Percentiles rank a stretch among this genome's conserved stretches.
These are phyloP conservation scores for Nesidiocoris tenuis DNA, from an alignment of 2,888 invertebrate genomes.

Conservation along the genomic window DNA sequence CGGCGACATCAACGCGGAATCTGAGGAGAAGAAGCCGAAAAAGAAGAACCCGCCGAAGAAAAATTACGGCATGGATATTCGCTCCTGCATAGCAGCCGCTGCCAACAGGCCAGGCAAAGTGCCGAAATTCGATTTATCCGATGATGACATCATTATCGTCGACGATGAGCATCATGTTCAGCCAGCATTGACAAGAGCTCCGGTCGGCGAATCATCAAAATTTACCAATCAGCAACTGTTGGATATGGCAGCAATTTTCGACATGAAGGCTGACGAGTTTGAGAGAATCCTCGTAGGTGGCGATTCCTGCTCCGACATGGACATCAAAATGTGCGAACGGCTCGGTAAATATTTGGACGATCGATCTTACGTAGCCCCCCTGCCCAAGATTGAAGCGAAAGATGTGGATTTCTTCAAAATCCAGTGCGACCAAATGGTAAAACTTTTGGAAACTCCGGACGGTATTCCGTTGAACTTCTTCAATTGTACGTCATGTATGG, in stretches of 20 bases:
- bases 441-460: neutral
- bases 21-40: slow-evolving; percentile 52
- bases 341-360: slow-evolving; percentile 4
- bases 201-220: neutral
- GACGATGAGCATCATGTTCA: neutral
- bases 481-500: neutral
- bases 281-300: slow-evolving; percentile 4
- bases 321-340: neutral
- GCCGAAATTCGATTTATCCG: slow-evolving; percentile 24
- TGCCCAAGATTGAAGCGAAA: slow-evolving; percentile 1
- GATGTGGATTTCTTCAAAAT: neutral
- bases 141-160: slow-evolving; percentile 28
- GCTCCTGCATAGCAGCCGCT: slow-evolving; percentile 47
- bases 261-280: slow-evolving; percentile 16
- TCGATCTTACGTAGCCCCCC: neutral
- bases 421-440: slow-evolving; percentile 30
- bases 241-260: slow-evolving; percentile 18
- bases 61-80: slow-evolving; percentile 49
- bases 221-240: neutral
- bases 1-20: neutral
- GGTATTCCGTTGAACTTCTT: neutral
- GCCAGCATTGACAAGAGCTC: neutral
- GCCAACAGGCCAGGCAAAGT: slow-evolving; percentile 33
- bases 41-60: slow-evolving; percentile 47
- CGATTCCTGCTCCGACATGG: slow-evolving; percentile 1